Evolutionary conservation across 2,113 vertebrate genomes (phyloP).

Genomic region (Rhombomys opimus): DNA sequence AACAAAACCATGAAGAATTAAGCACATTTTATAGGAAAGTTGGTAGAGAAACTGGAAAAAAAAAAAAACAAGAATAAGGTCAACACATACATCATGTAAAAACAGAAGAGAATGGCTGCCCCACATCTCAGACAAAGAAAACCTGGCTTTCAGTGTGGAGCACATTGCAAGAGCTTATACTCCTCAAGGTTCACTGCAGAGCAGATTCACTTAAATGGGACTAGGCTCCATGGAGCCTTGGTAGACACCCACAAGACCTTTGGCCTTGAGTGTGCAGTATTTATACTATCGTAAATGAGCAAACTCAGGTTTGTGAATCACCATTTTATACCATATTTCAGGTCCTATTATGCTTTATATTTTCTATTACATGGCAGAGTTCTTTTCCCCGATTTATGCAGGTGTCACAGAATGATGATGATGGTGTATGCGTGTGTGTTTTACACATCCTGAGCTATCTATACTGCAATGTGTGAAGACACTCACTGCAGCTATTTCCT

Average conservation of each 20-base stretch:
- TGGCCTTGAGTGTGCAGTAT: neutral
- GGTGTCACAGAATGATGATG: neutral
- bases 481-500: neutral
- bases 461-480: neutral
- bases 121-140: neutral
- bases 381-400: neutral
- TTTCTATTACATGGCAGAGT: neutral
- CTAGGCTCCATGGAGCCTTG: neutral
- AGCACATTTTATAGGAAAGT: neutral
- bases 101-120: neutral
- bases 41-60: neutral
- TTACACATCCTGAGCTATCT: neutral
- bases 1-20: neutral
- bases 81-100: neutral
- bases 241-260: neutral
- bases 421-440: neutral
- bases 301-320: conserved; percentile 20
- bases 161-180: neutral
- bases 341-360: neutral
- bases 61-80: neutral
- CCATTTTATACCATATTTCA: neutral
- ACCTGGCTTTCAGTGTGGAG: neutral
- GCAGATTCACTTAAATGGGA: neutral
- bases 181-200: neutral
- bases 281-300: neutral